A percentile compares a stretch with the other conserved stretches of the same genome.
These are phyloP conservation scores for Microtus richardsoni DNA, from an alignment of 2,113 vertebrate genomes.

Conservation along the genomic window DNA sequence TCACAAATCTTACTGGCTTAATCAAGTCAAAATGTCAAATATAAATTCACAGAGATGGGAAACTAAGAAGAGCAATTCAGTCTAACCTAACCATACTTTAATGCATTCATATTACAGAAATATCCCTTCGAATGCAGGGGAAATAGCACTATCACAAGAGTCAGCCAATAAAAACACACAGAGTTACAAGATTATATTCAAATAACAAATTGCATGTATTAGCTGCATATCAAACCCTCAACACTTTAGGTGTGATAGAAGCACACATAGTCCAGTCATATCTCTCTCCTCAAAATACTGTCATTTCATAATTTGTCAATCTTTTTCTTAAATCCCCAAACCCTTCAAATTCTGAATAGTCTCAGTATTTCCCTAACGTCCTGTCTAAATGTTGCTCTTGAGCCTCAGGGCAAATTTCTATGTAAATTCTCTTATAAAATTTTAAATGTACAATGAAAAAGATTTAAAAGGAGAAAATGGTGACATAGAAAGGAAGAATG, in stretches of 20 bases:
- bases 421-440: too few relatives aligned
- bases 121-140: background rate
- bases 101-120: background rate
- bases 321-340: background rate
- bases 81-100: background rate
- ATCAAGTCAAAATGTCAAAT: background rate
- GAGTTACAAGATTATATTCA: background rate
- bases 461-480: background rate
- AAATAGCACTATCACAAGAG: background rate
- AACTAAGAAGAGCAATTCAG: background rate
- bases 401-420: background rate
- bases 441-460: background rate
- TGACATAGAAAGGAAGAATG: background rate
- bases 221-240: background rate
- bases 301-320: background rate
- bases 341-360: background rate
- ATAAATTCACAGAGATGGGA: background rate
- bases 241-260: background rate
- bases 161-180: background rate
- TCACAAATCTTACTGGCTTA: background rate
- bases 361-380: background rate
- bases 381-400: background rate
- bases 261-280: background rate
- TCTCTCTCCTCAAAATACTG: background rate
- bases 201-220: too few relatives aligned